These are phyloP conservation scores for Australoheros scitulus DNA, from an alignment of 2,113 vertebrate species.

Conservation along the genomic window DNA sequence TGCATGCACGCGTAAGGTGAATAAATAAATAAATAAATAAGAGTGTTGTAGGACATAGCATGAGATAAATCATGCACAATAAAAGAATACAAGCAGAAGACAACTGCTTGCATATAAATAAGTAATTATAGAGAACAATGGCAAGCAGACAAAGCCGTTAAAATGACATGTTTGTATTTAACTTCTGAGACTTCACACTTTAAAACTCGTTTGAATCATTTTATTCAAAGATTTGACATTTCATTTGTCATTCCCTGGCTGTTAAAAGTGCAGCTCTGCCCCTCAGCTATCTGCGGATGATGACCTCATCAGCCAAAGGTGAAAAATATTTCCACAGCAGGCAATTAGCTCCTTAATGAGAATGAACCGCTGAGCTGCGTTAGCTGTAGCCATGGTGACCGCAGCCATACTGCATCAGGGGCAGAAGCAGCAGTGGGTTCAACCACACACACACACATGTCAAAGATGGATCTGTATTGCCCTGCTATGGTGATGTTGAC, in stretches of 20 bases:
- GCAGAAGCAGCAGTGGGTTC: neutral
- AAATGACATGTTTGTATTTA: neutral
- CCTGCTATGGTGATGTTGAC: slow-evolving; percentile 58
- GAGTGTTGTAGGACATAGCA: neutral
- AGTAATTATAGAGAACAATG: neutral
- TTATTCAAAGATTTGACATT: neutral
- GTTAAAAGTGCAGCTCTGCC: neutral
- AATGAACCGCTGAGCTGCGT: slow-evolving; percentile 20
- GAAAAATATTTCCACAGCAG: slow-evolving; percentile 50
- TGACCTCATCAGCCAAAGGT: slow-evolving; percentile 40
- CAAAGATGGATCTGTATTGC: slow-evolving; percentile 42
- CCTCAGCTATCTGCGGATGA: neutral
- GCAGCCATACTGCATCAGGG: neutral
- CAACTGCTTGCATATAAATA: neutral
- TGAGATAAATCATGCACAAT: neutral
- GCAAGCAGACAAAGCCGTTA: neutral
- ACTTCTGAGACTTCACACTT: neutral
- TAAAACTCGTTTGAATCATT: neutral
- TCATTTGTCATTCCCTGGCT: fast-evolving
- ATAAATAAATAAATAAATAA: neutral
- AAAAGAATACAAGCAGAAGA: neutral
- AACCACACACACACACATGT: neutral
- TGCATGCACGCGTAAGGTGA: neutral
- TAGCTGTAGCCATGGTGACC: slow-evolving; percentile 47
- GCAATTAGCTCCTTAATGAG: slow-evolving; percentile 67